Base-by-base conservation (phyloP, 1,140 invertebrate genomes). In the Zaprionus ornatus region DNA sequence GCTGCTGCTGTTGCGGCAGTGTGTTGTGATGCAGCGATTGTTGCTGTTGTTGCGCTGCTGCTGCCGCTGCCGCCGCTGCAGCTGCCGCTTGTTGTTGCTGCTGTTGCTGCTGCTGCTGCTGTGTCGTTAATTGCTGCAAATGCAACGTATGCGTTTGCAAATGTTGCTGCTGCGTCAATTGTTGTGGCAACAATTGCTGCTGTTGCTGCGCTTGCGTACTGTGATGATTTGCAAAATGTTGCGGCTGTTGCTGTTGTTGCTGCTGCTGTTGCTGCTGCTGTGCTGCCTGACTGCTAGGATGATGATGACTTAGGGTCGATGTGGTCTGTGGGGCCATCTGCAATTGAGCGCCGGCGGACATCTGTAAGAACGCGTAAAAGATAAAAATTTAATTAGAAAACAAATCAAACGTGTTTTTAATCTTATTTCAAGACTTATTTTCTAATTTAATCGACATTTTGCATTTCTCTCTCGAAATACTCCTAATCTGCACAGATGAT, bases 291-390 rank as follows among this genome's bases (percentile, higher is more conserved):
- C 82, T 82, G 79, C 77, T 79, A 67, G 82, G 82, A 74, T 91
- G 88, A 82, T 92, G 95, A 95, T 97, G 96, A 94, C 95, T 96
- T 95, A 96, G 95, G 95, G 96, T 96, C 95, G 96, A 95, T 93
- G 96, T 96, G 93, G 96, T 96, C 95, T 97, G 97, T 93, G 96
- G 97, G 96, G 97, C 96, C 97, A 97, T 97, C 95, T 97, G 97
- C 96, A 97, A 96, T 95, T 97, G 96, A 95, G 97, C 96, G 94
- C 96, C 96, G 95, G 96, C 96, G 95, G 97, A 97, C 97, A 97
- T 97, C 97, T 97, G 95, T 84, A 97, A 96, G 73, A 4, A 17
- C 19, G 9, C 12, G 12, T 17, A 17, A 23, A 90, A 78, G 69
- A 85, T 66, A 71, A 73, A 62, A 66, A 62, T 12, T 50, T n/a